Percentiles rank a stretch among this genome's conserved stretches.
Conservation (phyloP, 2,888 invertebrate species). For the Tineola bisselliella region DNA sequence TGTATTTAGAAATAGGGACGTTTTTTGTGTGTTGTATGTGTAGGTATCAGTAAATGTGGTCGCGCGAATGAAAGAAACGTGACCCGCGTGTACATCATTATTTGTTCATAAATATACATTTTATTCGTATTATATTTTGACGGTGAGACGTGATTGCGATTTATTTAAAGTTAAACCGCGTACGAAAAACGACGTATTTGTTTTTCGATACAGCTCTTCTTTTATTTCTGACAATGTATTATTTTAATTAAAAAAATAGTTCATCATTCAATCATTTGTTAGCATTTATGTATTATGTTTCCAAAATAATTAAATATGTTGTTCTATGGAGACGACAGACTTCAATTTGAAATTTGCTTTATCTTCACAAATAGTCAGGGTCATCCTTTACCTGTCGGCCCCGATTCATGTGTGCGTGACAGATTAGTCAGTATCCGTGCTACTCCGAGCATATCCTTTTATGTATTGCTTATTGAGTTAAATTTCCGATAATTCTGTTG, state of each 20-base stretch:
- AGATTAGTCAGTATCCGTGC: not conserved
- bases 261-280: too few relatives aligned
- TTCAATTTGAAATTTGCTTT: not conserved
- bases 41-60: not conserved
- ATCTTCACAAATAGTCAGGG: not conserved
- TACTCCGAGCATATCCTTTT: not conserved
- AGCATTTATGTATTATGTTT: too few relatives aligned
- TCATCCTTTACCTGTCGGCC: not conserved
- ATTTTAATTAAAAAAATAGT: too few relatives aligned
- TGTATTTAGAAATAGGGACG: not conserved
- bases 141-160: not conserved
- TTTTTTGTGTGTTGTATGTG: not conserved
- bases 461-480: not conserved
- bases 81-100: slow-evolving; percentile 31
- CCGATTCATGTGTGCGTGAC: not conserved
- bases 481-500: not conserved
- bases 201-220: too few relatives aligned
- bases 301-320: too few relatives aligned
- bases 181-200: too few relatives aligned
- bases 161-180: not conserved
- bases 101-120: not conserved
- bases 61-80: slow-evolving; percentile 28
- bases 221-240: too few relatives aligned
- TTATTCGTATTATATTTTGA: not conserved
- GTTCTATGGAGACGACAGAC: not conserved